Base-by-base conservation (phyloP, 2,888 invertebrate species). In the Stenchaetothrips biformis region DNA sequence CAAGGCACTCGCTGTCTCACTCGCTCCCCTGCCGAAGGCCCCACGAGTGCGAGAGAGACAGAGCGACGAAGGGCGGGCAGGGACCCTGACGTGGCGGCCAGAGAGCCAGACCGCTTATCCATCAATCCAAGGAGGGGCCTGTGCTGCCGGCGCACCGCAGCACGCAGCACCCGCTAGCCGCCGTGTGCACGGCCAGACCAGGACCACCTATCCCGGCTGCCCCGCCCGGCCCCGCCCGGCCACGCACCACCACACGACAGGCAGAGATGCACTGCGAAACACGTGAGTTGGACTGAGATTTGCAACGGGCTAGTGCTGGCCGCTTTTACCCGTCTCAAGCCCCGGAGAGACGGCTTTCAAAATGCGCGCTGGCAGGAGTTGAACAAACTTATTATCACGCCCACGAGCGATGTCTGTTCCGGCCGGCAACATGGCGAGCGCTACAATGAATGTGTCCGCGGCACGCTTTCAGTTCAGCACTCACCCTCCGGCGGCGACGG, bases 401-500 rank as follows among this genome's bases (percentile, higher is more conserved):
- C 37, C 37, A 37, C 2, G 37, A 1, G 4, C 37, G 37, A 4
- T 4, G 37, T 37, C 37, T 37, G 37, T 37, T 37, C 37, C 37
- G 37, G 37, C 37, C 37, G 2, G 37, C 37, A n/a, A n/a, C n/a
- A n/a, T n/a, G 9, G 53, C 16, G 53, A 53, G 53, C 13, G 53
- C 2, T 7, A 53, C 2, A 16, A 2, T 53, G 2, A 53, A 16
- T 2, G 53, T 13, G 13, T 13, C 53, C 13, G 53, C 16, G 6
- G 16, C 2, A 1, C 53, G 16, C 53, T 53, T 9, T 53, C 8
- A 11, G 53, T 37, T 1, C 3, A 74, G 21, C 25, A 74, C 67
- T 74, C 21, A 74, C 67, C 67, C 67, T 74, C 67, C 67, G 8
- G 67, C 67, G 67, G 67, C 67, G 21, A 74, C 67, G 67, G 67